Evolutionary conservation across 2,888 invertebrate species (phyloP).

Genomic region (Mylabris sibirica): DNA sequence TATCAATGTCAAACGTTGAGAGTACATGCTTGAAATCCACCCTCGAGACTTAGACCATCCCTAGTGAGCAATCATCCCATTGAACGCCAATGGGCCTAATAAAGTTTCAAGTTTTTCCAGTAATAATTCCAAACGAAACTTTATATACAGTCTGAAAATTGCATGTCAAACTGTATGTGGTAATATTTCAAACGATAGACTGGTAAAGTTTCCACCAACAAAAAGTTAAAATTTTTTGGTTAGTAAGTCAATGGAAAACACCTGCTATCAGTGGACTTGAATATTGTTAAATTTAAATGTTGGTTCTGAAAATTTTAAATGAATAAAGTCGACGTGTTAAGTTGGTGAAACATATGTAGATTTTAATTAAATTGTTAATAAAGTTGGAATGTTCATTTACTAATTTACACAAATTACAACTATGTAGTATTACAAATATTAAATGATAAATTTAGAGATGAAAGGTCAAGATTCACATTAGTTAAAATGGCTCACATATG

Average conservation of each 20-base stretch:
- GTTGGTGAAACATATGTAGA: background rate
- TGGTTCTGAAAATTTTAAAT: background rate
- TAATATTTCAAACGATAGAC: conserved; percentile 9
- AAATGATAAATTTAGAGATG: conserved; percentile 7
- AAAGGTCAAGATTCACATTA: background rate
- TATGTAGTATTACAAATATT: background rate
- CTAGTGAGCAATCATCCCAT: background rate
- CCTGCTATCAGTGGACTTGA: background rate
- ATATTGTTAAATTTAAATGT: background rate
- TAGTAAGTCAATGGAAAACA: background rate
- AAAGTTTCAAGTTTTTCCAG: background rate
- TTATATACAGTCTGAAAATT: background rate
- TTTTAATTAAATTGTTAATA: conserved; percentile 7
- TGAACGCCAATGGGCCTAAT: background rate
- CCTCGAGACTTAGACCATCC: background rate
- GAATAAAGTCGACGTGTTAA: background rate
- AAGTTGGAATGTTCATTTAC: background rate
- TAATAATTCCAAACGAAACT: background rate
- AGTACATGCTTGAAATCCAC: background rate
- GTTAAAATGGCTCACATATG: background rate
- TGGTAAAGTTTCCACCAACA: background rate
- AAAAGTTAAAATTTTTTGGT: background rate
- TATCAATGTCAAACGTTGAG: conserved; percentile 1
- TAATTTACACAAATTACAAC: background rate
- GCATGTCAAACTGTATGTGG: background rate